Evolutionary conservation across 2,797 vertebrate genomes (phyloP).

Genomic region (Myotis vivesi): DNA sequence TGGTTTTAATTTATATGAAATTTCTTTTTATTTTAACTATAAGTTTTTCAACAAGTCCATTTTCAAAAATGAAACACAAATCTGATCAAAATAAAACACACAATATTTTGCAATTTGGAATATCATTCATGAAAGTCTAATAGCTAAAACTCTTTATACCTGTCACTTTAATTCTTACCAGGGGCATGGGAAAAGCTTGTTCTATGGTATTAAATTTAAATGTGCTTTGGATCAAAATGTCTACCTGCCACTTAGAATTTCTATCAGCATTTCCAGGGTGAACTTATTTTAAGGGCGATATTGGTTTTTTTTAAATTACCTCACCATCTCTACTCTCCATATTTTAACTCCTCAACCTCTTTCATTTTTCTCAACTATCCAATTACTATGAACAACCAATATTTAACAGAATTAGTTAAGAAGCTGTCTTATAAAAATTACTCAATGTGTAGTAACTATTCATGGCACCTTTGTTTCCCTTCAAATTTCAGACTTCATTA

Average conservation of each 20-base stretch:
- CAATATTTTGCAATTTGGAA: constrained; percentile 53
- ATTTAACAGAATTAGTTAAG: not conserved
- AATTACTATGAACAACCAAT: not conserved
- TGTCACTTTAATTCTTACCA: constrained; percentile 54
- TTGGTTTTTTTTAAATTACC: not conserved
- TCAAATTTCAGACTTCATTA: not conserved
- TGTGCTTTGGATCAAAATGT: constrained; percentile 33
- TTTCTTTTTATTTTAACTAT: constrained; percentile 56
- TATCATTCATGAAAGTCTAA: constrained; percentile 41
- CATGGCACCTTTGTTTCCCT: not conserved
- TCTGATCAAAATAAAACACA: constrained; percentile 53
- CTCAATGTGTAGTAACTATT: not conserved
- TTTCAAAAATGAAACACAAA: constrained; percentile 53
- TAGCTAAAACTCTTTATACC: constrained; percentile 31
- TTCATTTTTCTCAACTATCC: not conserved
- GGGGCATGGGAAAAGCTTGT: constrained; percentile 14
- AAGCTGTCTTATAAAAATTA: not conserved
- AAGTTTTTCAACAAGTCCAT: constrained; percentile 8
- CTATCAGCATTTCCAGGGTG: not conserved
- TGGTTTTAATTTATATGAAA: constrained; percentile 48
- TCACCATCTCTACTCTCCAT: not conserved
- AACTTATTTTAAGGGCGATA: not conserved
- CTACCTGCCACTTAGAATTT: constrained; percentile 26
- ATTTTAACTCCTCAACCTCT: not conserved
- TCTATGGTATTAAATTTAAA: constrained; percentile 48